Percentiles rank a stretch among this genome's conserved stretches.
phyloP scores from a whole-genome alignment of 2,797 vertebrate species.

The Characodon lateralis region DNA sequence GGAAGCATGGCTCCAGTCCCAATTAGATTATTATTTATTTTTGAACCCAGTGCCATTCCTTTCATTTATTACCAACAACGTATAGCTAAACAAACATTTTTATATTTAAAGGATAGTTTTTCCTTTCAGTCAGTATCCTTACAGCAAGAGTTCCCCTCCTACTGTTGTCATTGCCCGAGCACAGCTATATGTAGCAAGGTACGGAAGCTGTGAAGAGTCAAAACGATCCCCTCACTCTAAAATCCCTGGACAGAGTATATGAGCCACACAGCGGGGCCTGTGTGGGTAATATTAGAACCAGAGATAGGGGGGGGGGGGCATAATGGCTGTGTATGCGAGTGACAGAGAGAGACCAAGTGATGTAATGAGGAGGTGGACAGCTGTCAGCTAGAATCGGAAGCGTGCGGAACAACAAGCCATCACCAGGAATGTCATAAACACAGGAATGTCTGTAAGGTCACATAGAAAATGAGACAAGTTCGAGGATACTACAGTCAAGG shows the following conservation, averaged over 20 bases:
- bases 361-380: slow-evolving; percentile 65
- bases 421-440: slow-evolving; percentile 17
- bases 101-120: slow-evolving; percentile 1
- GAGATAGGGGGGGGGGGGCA: slow-evolving; percentile 15
- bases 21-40: slow-evolving; percentile 14
- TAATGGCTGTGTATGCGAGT: neutral
- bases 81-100: neutral
- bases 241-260: slow-evolving; percentile 17
- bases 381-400: slow-evolving; percentile 58
- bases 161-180: slow-evolving; percentile 11
- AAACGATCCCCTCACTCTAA: slow-evolving; percentile 24
- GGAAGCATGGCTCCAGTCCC: slow-evolving; percentile 61
- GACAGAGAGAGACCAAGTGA: slow-evolving; percentile 8
- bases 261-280: slow-evolving; percentile 22
- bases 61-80: neutral
- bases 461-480: slow-evolving; percentile 44
- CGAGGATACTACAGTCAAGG: slow-evolving; percentile 19
- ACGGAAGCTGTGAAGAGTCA: slow-evolving; percentile 38
- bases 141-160: slow-evolving; percentile 7
- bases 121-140: slow-evolving; percentile 4
- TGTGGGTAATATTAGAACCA: slow-evolving; percentile 49
- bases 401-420: slow-evolving; percentile 27
- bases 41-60: neutral
- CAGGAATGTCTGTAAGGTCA: slow-evolving; percentile 40
- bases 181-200: slow-evolving; percentile 25